Percentiles rank a stretch among this genome's conserved stretches.
phyloP scores from a whole-genome alignment of 2,888 invertebrate genomes.

The Lutraria lutraria region DNA sequence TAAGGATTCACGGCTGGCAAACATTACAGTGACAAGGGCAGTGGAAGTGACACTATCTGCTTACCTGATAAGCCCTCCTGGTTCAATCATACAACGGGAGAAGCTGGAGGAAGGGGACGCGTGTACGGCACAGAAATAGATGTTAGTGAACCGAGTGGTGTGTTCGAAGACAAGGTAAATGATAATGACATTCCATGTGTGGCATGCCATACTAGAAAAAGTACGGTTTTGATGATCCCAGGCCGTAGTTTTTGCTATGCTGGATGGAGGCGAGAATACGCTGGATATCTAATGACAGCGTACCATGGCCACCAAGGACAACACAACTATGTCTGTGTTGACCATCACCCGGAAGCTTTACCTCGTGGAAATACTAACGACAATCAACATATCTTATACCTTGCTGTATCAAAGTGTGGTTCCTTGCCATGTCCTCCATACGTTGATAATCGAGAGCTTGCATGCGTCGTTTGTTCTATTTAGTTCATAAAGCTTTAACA shows the following conservation, averaged over 20 bases:
- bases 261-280: slow-evolving; percentile 70
- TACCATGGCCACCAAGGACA: slow-evolving; percentile 33
- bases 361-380: slow-evolving; percentile 42
- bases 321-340: slow-evolving; percentile 66
- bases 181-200: slow-evolving; percentile 56
- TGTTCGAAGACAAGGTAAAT: slow-evolving; percentile 9
- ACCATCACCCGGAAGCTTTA: slow-evolving; percentile 59
- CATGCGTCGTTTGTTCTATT: slow-evolving; percentile 72
- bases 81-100: slow-evolving; percentile 17
- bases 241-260: slow-evolving; percentile 54
- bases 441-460: slow-evolving; percentile 59
- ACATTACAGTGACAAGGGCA: background rate
- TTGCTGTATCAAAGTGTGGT: slow-evolving; percentile 69
- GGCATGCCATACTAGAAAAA: slow-evolving; percentile 44
- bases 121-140: slow-evolving; percentile 58
- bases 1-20: slow-evolving; percentile 20
- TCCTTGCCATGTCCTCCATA: slow-evolving; percentile 73
- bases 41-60: slow-evolving; percentile 26
- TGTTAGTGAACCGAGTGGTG: background rate
- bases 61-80: slow-evolving; percentile 24
- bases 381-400: slow-evolving; percentile 63
- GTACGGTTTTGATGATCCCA: slow-evolving; percentile 40
- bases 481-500: background rate
- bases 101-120: background rate
- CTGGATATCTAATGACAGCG: slow-evolving; percentile 67